phyloP scores from a whole-genome alignment of 2,888 invertebrate genomes.

The Andrena minutula region DNA sequence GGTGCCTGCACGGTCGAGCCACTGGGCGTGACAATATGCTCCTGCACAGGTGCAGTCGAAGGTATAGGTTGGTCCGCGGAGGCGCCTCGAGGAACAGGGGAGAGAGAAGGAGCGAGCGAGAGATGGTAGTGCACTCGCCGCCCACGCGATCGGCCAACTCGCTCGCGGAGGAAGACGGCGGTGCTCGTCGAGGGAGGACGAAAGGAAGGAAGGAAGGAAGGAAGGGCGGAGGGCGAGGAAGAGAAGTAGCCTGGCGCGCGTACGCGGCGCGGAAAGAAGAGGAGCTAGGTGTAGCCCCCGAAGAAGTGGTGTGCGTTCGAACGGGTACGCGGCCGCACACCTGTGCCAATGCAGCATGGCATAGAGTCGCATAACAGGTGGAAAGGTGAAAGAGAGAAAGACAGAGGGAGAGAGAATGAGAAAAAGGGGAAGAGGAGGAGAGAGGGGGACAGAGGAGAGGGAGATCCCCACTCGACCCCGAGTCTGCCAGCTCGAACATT shows the following conservation, averaged over 20 bases:
- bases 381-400: slow-evolving; percentile 73
- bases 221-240: slow-evolving; percentile 18
- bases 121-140: slow-evolving; percentile 68
- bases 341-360: slow-evolving; percentile 77
- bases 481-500: slow-evolving; percentile 79
- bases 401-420: slow-evolving; percentile 57
- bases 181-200: slow-evolving; percentile 31
- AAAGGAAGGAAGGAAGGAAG: slow-evolving; percentile 48
- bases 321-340: slow-evolving; percentile 70
- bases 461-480: slow-evolving; percentile 76
- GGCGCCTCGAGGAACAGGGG: slow-evolving; percentile 68
- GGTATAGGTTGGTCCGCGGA: slow-evolving; percentile 72
- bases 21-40: slow-evolving; percentile 79
- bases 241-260: slow-evolving; percentile 31
- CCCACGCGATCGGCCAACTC: slow-evolving; percentile 76
- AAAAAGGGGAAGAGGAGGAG: slow-evolving; percentile 57
- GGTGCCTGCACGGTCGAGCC: slow-evolving; percentile 61
- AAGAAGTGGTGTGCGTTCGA: slow-evolving; percentile 57
- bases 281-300: slow-evolving; percentile 52
- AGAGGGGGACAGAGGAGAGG: slow-evolving; percentile 65
- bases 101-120: slow-evolving; percentile 11
- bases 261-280: slow-evolving; percentile 39
- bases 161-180: slow-evolving; percentile 49
- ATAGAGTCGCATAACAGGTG: slow-evolving; percentile 82
- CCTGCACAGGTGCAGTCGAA: slow-evolving; percentile 73